These are phyloP conservation scores for Hydrozoanthus gracilis DNA, from an alignment of 92 coral and sea anemone genomes.

Conservation along the genomic window DNA sequence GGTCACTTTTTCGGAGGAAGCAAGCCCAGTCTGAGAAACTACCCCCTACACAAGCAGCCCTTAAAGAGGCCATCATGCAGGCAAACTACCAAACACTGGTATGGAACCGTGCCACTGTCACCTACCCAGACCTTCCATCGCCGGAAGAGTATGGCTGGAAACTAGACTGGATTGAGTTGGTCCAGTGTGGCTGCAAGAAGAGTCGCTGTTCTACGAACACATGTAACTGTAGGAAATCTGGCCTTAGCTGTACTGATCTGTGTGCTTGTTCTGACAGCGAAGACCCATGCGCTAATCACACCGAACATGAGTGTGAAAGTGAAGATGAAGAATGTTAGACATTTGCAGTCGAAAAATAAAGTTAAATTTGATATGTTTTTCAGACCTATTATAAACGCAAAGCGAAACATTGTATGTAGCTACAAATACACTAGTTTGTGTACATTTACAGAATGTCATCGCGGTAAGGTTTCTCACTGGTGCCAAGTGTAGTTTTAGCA, in stretches of 20 bases:
- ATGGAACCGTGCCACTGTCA: conserved; percentile 46
- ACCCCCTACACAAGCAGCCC: conserved; percentile 68
- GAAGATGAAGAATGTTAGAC: conserved; percentile 5
- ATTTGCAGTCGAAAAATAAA: conserved; percentile 3
- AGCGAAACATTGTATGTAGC: neutral
- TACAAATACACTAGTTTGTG: neutral
- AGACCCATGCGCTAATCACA: neutral
- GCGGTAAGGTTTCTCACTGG: too few relatives aligned
- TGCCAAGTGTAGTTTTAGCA: too few relatives aligned
- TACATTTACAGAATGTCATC: too few relatives aligned
- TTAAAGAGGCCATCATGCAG: conserved; percentile 46
- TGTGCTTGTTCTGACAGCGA: conserved; percentile 35
- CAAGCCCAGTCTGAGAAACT: conserved; percentile 64
- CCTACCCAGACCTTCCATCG: conserved; percentile 52
- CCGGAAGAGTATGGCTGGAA: conserved; percentile 62
- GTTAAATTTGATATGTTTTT: neutral
- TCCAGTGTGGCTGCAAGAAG: conserved; percentile 1
- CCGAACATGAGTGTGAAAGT: conserved; percentile 1
- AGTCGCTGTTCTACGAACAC: conserved; percentile 10
- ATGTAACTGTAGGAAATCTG: conserved; percentile 27
- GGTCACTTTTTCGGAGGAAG: conserved; percentile 51
- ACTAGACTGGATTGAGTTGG: conserved; percentile 26
- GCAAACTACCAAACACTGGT: conserved; percentile 59
- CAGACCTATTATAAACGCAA: neutral
- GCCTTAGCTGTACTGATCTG: conserved; percentile 15